A percentile compares a stretch with the other conserved stretches of the same genome.
Evolutionary conservation across 2,113 vertebrate species (phyloP).

Genomic region (Sitta europaea): DNA sequence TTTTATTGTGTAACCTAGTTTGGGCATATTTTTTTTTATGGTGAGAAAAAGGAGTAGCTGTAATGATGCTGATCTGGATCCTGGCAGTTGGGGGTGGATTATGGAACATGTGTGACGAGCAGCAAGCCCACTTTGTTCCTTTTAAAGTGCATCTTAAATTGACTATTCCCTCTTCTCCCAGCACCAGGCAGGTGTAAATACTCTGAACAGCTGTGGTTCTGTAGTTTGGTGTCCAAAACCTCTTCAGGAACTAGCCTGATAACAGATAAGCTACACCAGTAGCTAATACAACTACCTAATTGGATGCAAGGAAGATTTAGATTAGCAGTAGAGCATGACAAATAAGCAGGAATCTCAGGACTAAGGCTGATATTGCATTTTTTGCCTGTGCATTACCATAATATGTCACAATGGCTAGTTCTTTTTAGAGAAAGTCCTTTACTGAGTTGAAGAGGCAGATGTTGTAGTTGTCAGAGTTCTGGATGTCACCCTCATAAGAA

Average conservation of each 20-base stretch:
- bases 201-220: conserved; percentile 30
- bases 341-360: neutral
- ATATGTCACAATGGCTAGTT: neutral
- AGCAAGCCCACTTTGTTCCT: conserved; percentile 17
- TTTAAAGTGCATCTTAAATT: neutral
- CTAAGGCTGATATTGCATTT: neutral
- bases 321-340: neutral
- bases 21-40: neutral
- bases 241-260: conserved; percentile 9
- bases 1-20: neutral
- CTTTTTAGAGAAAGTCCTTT: neutral
- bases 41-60: neutral
- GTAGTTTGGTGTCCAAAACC: neutral
- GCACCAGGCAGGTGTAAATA: conserved; percentile 4
- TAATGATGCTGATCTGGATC: conserved; percentile 1
- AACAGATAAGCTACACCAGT: neutral
- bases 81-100: neutral
- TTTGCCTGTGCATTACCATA: neutral
- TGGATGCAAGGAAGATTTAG: neutral
- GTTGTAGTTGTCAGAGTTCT: neutral
- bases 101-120: conserved; percentile 21
- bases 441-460: neutral
- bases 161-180: neutral
- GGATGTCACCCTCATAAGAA: neutral
- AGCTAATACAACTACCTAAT: neutral